These are phyloP conservation scores for Ferdinandea cuprea DNA, from an alignment of 2,888 invertebrate species.

Conservation along the genomic window DNA sequence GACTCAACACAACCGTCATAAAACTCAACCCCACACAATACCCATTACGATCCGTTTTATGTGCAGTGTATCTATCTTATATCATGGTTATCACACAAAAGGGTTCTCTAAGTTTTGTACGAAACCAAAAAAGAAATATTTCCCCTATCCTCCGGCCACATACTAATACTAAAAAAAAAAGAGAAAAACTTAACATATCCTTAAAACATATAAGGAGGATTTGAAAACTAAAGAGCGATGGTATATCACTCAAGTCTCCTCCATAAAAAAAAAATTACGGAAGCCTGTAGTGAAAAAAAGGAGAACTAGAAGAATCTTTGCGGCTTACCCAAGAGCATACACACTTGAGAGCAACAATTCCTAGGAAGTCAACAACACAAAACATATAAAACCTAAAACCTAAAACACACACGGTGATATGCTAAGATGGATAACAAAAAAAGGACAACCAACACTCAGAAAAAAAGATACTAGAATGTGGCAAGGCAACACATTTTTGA, in stretches of 20 bases:
- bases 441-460: conserved; percentile 9
- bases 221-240: conserved; percentile 36
- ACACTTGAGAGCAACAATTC: conserved; percentile 48
- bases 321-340: conserved; percentile 40
- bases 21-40: conserved; percentile 15
- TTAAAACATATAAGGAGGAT: conserved; percentile 27
- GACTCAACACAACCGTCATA: conserved; percentile 5
- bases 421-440: not conserved
- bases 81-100: conserved; percentile 48
- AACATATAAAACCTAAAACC: conserved; percentile 2
- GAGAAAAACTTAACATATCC: conserved; percentile 29
- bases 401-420: not conserved
- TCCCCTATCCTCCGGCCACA: not conserved
- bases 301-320: conserved; percentile 8
- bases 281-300: not conserved
- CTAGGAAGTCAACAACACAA: conserved; percentile 35
- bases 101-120: conserved; percentile 24
- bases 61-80: conserved; percentile 9
- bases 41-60: conserved; percentile 21
- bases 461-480: conserved; percentile 10
- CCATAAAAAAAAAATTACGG: conserved; percentile 31
- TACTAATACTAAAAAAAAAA: not conserved
- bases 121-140: conserved; percentile 28
- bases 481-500: conserved; percentile 43
- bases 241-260: conserved; percentile 49